Conservation (phyloP, 2,888 invertebrate genomes). For the Ormia ochracea region DNA sequence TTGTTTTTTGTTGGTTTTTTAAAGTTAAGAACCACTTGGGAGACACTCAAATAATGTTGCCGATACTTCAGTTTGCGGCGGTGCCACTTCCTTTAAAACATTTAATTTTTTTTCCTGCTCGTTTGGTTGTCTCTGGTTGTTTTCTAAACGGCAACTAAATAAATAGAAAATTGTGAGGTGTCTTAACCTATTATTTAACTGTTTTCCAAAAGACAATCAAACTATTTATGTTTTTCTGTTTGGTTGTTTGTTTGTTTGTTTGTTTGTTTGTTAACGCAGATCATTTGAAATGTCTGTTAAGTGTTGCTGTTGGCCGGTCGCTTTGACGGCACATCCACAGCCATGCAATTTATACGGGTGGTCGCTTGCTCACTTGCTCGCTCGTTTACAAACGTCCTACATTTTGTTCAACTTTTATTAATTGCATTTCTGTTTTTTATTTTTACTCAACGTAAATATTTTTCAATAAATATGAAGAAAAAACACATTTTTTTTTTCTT, state of each 20-base stretch:
- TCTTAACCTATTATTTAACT: conserved; percentile 47
- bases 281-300: conserved; percentile 39
- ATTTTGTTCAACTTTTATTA: conserved; percentile 53
- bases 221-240: conserved; percentile 20
- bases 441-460: conserved; percentile 23
- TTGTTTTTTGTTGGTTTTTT: conserved; percentile 16
- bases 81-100: conserved; percentile 42
- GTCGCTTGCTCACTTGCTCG: too few relatives aligned
- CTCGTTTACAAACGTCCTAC: conserved; percentile 48
- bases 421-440: conserved; percentile 48
- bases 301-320: conserved; percentile 17
- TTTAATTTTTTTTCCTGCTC: conserved; percentile 16
- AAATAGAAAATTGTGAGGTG: conserved; percentile 42
- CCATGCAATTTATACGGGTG: conserved; percentile 51
- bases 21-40: conserved; percentile 35
- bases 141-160: neutral
- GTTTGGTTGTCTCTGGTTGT: neutral
- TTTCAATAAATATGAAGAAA: conserved; percentile 2
- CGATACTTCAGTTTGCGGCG: conserved; percentile 27
- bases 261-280: neutral
- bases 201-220: conserved; percentile 30
- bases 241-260: neutral
- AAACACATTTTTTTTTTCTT: too few relatives aligned
- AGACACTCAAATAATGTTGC: conserved; percentile 16
- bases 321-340: conserved; percentile 54